Percentiles rank a stretch among this genome's conserved stretches.
These are phyloP conservation scores for Malacoraja senta DNA, from an alignment of 2,797 vertebrate species.

Conservation along the genomic window DNA sequence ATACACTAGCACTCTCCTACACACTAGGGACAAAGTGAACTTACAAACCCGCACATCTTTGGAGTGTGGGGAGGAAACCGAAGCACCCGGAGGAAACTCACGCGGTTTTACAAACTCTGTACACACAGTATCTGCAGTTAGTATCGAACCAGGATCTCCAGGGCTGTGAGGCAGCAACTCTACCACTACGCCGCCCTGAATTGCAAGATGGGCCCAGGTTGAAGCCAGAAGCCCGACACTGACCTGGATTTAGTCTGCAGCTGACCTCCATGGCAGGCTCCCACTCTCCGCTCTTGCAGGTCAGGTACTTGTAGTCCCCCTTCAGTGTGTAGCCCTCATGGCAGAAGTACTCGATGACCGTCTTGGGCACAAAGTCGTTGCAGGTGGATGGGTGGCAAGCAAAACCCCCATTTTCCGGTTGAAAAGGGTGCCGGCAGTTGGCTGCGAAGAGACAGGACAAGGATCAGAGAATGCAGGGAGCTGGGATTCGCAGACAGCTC, in stretches of 20 bases:
- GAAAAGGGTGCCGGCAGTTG: conserved; percentile 71
- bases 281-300: conserved; percentile 88
- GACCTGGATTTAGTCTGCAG: conserved; percentile 80
- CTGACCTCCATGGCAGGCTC: conserved; percentile 82
- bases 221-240: conserved; percentile 42
- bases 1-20: too few species aligned
- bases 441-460: conserved; percentile 56
- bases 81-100: too few species aligned
- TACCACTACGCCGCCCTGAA: too few species aligned
- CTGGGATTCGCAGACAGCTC: neutral
- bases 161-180: too few species aligned
- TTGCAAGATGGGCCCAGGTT: too few species aligned
- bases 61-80: too few species aligned
- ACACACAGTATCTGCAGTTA: too few species aligned
- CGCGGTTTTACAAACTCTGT: too few species aligned
- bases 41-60: too few species aligned
- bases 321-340: conserved; percentile 86
- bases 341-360: conserved; percentile 87
- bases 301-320: conserved; percentile 89
- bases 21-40: too few species aligned
- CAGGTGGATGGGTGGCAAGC: conserved; percentile 83
- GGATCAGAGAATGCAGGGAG: neutral
- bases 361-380: conserved; percentile 70
- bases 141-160: too few species aligned
- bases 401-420: conserved; percentile 85